Evolutionary conservation across 92 coral and sea anemone genomes (phyloP).

Genomic region (Zoanthus solanderi): DNA sequence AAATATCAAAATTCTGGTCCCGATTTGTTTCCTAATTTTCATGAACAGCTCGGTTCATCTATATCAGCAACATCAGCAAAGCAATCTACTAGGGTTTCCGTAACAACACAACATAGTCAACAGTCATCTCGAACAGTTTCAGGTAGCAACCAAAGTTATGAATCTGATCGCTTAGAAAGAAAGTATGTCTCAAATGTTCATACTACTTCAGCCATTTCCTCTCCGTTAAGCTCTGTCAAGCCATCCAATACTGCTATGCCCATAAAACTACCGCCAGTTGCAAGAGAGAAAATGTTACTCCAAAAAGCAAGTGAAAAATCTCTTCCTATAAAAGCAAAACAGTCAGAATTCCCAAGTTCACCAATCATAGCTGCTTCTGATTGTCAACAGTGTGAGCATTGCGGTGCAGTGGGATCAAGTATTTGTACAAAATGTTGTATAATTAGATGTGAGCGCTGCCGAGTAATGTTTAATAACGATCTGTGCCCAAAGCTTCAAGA

Average conservation of each 20-base stretch:
- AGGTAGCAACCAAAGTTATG: background rate
- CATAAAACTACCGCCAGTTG: background rate
- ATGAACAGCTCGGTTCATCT: background rate
- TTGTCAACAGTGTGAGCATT: slow-evolving; percentile 18
- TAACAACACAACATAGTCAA: background rate
- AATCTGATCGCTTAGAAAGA: background rate
- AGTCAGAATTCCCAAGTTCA: background rate
- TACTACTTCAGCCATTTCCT: background rate
- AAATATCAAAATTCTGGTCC: background rate
- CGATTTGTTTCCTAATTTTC: background rate
- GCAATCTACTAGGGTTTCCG: background rate
- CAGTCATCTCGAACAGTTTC: background rate
- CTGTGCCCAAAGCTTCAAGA: slow-evolving; percentile 1
- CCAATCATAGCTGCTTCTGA: background rate
- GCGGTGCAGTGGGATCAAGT: background rate
- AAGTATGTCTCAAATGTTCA: background rate
- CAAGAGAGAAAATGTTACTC: background rate
- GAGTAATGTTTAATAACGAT: background rate
- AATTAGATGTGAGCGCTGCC: background rate
- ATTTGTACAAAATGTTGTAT: background rate
- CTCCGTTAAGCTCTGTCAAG: background rate
- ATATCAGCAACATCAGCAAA: background rate
- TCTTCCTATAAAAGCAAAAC: background rate
- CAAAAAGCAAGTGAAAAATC: background rate
- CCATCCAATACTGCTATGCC: background rate